Conservation (phyloP, 2,888 invertebrate genomes). For the Synergus umbraculus region DNA sequence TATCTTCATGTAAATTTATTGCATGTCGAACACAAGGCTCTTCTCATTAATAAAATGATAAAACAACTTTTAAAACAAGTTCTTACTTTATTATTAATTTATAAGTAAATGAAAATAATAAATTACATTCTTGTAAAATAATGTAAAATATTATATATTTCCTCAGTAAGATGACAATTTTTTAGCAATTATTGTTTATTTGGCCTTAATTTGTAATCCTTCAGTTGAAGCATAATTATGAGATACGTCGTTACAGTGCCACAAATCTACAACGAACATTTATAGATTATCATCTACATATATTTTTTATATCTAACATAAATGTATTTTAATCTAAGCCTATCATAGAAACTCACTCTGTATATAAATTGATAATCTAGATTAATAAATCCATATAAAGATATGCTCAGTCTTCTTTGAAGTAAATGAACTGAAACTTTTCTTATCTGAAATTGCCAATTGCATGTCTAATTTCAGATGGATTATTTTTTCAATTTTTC, state of each 20-base stretch:
- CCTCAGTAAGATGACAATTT: background rate
- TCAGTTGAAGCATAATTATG: constrained; percentile 21
- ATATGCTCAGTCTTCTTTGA: constrained; percentile 13
- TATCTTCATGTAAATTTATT: no score
- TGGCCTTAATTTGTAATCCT: constrained; percentile 9
- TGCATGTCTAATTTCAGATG: no score
- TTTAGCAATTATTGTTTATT: background rate
- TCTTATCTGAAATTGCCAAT: background rate
- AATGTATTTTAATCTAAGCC: no score
- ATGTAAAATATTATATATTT: no score
- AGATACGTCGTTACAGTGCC: constrained; percentile 33
- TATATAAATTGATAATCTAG: constrained; percentile 20
- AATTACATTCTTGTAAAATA: no score
- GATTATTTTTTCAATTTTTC: no score
- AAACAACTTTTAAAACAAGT: no score
- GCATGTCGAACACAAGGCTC: no score
- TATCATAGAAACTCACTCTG: background rate
- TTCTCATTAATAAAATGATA: no score
- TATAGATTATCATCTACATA: background rate
- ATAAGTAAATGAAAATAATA: no score
- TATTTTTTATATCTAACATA: background rate
- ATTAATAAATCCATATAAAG: constrained; percentile 16
- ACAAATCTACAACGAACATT: background rate
- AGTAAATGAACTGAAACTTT: constrained; percentile 3
- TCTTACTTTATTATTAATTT: no score